Percentiles rank a stretch among this genome's conserved stretches.
Evolutionary conservation across 2,797 vertebrate species (phyloP).

Genomic region (Molossus alvarezi): DNA sequence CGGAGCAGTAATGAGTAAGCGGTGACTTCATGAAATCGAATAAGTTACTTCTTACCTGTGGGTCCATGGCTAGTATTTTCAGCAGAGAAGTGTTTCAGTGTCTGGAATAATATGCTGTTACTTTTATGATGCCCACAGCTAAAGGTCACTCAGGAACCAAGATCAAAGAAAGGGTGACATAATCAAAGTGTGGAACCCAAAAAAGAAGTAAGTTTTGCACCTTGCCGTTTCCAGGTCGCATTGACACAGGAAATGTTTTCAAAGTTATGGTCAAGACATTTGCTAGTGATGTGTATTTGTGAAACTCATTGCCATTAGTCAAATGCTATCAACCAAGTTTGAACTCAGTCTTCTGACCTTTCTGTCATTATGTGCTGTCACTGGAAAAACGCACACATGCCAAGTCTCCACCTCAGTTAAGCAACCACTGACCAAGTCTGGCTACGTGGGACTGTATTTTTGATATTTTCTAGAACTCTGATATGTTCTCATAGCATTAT

Average conservation of each 20-base stretch:
- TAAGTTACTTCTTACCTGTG: neutral
- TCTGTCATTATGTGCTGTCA: neutral
- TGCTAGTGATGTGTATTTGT: neutral
- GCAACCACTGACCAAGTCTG: neutral
- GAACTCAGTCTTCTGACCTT: neutral
- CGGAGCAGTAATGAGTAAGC: neutral
- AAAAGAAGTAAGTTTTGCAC: slow-evolving; percentile 94
- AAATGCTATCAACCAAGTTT: neutral
- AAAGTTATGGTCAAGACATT: neutral
- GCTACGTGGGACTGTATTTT: neutral
- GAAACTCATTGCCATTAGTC: neutral
- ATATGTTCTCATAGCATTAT: neutral
- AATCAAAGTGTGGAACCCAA: slow-evolving; percentile 96
- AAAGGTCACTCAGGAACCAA: slow-evolving; percentile 97
- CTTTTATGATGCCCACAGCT: slow-evolving; percentile 90
- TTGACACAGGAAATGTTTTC: slow-evolving; percentile 10
- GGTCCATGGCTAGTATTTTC: neutral
- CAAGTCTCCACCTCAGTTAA: neutral
- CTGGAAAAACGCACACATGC: neutral
- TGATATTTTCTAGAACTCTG: neutral
- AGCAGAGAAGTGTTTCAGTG: neutral
- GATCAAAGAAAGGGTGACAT: slow-evolving; percentile 97
- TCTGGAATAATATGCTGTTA: slow-evolving; percentile 75
- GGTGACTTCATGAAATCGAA: too few relatives aligned
- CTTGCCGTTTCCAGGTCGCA: slow-evolving; percentile 41